Evolutionary conservation across 2,888 invertebrate species (phyloP).

Genomic region (Dysmachus trigonus): DNA sequence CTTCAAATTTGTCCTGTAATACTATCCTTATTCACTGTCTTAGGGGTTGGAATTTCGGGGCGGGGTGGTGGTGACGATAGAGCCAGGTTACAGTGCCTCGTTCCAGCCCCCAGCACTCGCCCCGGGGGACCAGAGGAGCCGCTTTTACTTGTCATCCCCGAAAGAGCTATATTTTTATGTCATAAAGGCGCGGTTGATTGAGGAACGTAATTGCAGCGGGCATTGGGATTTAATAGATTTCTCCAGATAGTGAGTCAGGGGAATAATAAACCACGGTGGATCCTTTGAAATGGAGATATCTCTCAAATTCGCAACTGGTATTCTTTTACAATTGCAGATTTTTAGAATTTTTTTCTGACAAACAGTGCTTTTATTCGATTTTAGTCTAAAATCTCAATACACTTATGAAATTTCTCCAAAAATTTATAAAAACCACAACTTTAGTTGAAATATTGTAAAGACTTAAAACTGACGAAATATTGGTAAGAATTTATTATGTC

Average conservation of each 20-base stretch:
- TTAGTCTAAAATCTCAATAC: not conserved
- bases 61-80: not conserved
- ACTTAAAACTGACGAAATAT: not conserved
- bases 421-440: not conserved
- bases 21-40: conserved; percentile 37
- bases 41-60: not conserved
- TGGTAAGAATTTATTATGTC: no score
- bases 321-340: not conserved
- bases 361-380: not conserved
- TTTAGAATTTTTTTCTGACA: not conserved
- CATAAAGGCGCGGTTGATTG: conserved; percentile 6
- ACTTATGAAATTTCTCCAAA: not conserved
- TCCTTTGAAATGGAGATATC: not conserved
- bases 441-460: not conserved
- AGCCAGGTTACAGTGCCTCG: not conserved
- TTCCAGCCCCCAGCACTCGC: not conserved
- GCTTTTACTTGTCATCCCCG: not conserved
- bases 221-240: not conserved
- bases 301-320: not conserved
- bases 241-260: not conserved
- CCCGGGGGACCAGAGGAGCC: not conserved
- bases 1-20: conserved; percentile 45
- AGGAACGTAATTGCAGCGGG: not conserved
- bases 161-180: conserved; percentile 4
- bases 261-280: not conserved